Base-by-base conservation (phyloP, 1,140 invertebrate genomes). In the Lanistes nyassanus region DNA sequence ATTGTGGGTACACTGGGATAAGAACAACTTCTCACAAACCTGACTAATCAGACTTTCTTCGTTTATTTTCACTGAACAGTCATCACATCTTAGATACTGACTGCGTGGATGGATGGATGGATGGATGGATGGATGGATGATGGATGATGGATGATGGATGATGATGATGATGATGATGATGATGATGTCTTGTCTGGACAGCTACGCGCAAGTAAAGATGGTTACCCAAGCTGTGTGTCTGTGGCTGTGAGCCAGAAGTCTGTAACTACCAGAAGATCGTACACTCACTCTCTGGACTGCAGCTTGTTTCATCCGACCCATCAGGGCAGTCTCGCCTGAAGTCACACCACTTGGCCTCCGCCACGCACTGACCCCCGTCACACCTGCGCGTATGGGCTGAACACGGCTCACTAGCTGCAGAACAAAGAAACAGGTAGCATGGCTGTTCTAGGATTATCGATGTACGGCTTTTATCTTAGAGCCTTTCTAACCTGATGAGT, bases 341-440 rank as follows among this genome's bases (percentile, higher is more conserved):
- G 78, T 91, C 88, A 75, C 91, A 91, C 88, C 89, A 89, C 23
- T 78, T 77, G 0, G 77, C 39, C 9, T 67, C 78, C 7, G 77
- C 37, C 9, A 91, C 80, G 69, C 91, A 92, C 58, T 90, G 87
- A 3, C 89, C 88, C 29, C 85, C 87, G 9, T 29, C 37, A 87
- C 95, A 97, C 69, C 91, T 91, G 80, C 91, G 90, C 79, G 93
- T 89, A 56, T 85, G 86, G 16, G 83, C 9, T 84, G 88, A 80
- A 73, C 92, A 92, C 21, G 88, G 89, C 51, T 69, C 55, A 11
- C 23, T 58, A 34, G 58, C 81, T 82, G 67, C 56, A 72, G 76
- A 36, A 64, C 3, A 69, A 64, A 60, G 47, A 16, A 76, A 13
- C 4, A 47, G 68, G 68, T 7, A 65, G 5, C 19, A 29, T 65